Evolutionary conservation across 2,113 vertebrate genomes (phyloP).

Genomic region (Erpornis zantholeuca): DNA sequence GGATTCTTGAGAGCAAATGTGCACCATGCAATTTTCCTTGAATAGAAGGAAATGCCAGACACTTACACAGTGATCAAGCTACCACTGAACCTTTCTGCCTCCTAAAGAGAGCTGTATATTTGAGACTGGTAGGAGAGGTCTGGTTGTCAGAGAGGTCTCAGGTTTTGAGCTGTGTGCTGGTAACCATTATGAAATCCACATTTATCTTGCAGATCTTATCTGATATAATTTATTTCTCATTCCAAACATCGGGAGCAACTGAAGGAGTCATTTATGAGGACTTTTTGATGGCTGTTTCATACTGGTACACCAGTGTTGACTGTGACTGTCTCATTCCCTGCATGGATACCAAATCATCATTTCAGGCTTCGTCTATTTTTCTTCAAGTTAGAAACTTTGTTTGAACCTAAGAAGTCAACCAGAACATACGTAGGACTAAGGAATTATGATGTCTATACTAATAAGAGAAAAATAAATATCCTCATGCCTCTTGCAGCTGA

Average conservation of each 20-base stretch:
- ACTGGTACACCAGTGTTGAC: not conserved
- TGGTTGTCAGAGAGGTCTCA: not conserved
- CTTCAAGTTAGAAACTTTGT: not conserved
- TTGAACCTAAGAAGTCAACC: not conserved
- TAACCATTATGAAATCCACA: not conserved
- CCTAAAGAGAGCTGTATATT: not conserved
- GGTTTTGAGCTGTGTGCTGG: not conserved
- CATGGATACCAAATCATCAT: not conserved
- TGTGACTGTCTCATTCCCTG: not conserved
- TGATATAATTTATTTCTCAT: not conserved
- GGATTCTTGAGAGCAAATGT: not conserved
- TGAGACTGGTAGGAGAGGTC: not conserved
- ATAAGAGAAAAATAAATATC: not conserved
- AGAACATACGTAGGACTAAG: not conserved
- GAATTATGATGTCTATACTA: not conserved
- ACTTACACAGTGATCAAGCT: not conserved
- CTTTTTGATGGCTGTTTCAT: not conserved
- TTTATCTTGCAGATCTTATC: not conserved
- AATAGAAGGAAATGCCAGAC: slow-evolving; percentile 35
- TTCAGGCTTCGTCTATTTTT: not conserved
- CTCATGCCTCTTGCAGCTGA: not conserved
- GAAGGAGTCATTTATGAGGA: not conserved
- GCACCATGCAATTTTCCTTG: slow-evolving; percentile 46
- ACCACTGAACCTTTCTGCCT: not conserved
- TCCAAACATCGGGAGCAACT: not conserved